Percentiles rank a stretch among this genome's conserved stretches.
Evolutionary conservation across 2,113 vertebrate species (phyloP).

Genomic region (Oenanthe oenanthe): DNA sequence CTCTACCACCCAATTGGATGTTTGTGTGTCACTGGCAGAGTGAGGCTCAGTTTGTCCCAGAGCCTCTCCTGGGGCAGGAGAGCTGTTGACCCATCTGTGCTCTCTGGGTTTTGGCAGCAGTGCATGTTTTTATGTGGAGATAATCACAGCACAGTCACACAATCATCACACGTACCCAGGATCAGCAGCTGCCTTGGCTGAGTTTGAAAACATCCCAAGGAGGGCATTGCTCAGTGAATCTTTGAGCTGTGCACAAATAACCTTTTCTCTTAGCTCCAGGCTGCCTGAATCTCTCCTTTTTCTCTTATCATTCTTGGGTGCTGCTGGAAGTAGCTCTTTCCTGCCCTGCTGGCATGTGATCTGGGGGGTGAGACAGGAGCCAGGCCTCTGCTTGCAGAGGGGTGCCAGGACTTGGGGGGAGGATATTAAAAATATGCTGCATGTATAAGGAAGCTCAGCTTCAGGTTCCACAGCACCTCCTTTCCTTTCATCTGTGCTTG

Average conservation of each 20-base stretch:
- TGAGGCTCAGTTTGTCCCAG: background rate
- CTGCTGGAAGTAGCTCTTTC: background rate
- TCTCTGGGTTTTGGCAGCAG: background rate
- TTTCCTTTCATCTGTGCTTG: background rate
- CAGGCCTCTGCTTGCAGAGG: background rate
- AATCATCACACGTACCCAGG: background rate
- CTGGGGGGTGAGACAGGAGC: background rate
- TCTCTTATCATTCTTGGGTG: background rate
- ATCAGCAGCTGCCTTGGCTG: background rate
- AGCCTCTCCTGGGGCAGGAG: background rate
- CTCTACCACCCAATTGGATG: rapidly evolving
- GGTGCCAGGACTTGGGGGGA: background rate
- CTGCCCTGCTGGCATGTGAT: background rate
- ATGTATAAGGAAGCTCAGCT: background rate
- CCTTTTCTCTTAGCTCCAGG: background rate
- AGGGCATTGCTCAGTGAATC: background rate
- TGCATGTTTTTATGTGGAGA: background rate
- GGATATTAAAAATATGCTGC: background rate
- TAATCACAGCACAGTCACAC: background rate
- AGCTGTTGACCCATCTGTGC: background rate
- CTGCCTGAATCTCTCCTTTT: background rate
- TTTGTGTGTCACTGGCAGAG: rapidly evolving
- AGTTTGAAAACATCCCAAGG: background rate
- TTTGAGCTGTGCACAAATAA: background rate
- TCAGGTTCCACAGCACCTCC: background rate